Evolutionary conservation across 2,113 vertebrate genomes (phyloP), one percentile per base, ranked within the genome.

Genomic region (Thinocorus orbignyianus): DNA sequence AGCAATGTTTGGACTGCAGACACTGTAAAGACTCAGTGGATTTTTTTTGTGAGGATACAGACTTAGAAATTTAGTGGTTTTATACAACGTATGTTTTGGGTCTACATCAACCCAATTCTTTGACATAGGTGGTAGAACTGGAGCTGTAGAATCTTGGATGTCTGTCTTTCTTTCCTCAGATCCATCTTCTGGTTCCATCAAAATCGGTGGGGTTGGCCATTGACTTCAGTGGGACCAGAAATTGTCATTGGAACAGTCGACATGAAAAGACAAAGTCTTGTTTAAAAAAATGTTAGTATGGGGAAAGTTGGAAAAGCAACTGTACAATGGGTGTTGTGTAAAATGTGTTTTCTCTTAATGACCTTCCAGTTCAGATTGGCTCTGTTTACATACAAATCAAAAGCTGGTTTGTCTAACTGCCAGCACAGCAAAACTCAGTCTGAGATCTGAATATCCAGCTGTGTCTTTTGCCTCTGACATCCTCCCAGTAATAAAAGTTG

Each of bases 341-440:
- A 96, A 97, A 96, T 89, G 65, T 85, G 58, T 94, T 96, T 96
- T 96, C 91, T 87, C 92, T 95, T 97, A 89, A 84, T 95, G 93
- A 92, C 88, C 92, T 96, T 97, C 84, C 91, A 94, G 88, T 92
- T 94, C 81, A 92, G 70, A 93, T 96, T 96, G 93, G 93, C 96
- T 97, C 83, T 97, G 95, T 97, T 97, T 97, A 96, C 88, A 89
- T 85, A 91, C 92, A 96, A 91, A 91, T 96, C 88, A 89, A 96
- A 94, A 91, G 81, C 92, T 95, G 88, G 91, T 92, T 97, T 97
- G 93, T 96, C 77, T 28, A 37, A 79, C 73, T 96, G 95, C 96
- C 96, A 97, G 81, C 95, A 87, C 77, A 81, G 92, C 95, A 93
- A 90, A 95, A 91, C 83, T 93, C 81, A 76, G 91, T 92, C 96